Conservation (phyloP, 2,797 vertebrate genomes). For the Gymnoscopelus microlampas region DNA sequence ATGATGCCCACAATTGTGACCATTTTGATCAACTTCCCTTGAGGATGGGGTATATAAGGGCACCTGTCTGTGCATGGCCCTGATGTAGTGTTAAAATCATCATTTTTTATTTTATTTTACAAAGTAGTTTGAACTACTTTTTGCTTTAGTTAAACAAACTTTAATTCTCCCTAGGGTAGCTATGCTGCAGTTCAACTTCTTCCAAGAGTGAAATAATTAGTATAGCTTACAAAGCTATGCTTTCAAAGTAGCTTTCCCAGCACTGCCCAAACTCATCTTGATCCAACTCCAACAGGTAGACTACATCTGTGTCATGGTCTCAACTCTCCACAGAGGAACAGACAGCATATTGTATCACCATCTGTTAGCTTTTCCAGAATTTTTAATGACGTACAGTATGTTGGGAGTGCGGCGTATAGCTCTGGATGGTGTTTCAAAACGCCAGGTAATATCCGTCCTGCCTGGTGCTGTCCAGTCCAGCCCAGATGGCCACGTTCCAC, state of each 20-base stretch:
- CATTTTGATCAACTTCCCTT: too few species aligned
- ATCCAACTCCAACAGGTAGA: neutral
- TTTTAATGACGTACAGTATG: neutral
- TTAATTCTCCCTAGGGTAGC: too few species aligned
- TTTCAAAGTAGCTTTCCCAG: slow-evolving; percentile 11
- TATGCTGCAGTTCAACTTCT: too few species aligned
- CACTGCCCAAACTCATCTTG: neutral
- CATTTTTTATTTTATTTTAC: too few species aligned
- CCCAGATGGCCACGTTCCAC: slow-evolving; percentile 47
- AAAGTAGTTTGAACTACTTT: too few species aligned
- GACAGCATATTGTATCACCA: slow-evolving; percentile 9
- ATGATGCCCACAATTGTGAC: too few species aligned
- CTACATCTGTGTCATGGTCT: slow-evolving; percentile 14
- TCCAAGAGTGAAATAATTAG: too few species aligned
- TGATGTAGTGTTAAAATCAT: too few species aligned
- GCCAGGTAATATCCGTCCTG: slow-evolving; percentile 17
- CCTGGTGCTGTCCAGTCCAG: neutral
- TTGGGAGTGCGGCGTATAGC: neutral
- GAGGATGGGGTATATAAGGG: too few species aligned
- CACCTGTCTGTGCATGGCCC: too few species aligned
- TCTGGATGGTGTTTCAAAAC: neutral
- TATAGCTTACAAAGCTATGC: slow-evolving; percentile 20
- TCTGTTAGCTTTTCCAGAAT: slow-evolving; percentile 9
- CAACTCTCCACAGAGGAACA: slow-evolving; percentile 3
- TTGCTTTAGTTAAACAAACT: too few species aligned